phyloP scores from a whole-genome alignment of 2,113 vertebrate genomes.

The Sialia sialis region DNA sequence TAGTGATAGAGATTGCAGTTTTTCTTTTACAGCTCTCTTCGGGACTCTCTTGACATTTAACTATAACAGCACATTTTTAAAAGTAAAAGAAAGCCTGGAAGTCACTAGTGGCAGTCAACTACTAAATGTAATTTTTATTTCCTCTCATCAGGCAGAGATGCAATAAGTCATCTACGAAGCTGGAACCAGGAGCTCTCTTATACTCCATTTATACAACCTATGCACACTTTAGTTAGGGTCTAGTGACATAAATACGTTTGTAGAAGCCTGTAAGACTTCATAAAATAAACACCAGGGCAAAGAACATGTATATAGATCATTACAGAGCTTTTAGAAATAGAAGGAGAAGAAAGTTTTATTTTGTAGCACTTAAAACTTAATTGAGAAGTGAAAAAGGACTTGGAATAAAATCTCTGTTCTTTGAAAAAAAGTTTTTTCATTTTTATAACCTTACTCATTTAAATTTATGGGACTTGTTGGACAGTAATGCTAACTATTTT shows the following conservation, averaged over 20 bases:
- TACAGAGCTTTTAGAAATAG: not conserved
- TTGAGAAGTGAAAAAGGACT: not conserved
- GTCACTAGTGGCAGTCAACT: not conserved
- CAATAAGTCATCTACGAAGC: not conserved
- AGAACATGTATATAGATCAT: not conserved
- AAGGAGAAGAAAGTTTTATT: not conserved
- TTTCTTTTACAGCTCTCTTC: not conserved
- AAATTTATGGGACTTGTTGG: not conserved
- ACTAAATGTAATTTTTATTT: not conserved
- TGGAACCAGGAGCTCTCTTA: not conserved
- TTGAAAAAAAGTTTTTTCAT: not conserved
- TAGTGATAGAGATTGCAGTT: not conserved
- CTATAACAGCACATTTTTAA: not conserved
- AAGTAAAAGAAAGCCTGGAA: not conserved
- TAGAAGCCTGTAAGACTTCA: not conserved
- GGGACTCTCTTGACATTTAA: not conserved
- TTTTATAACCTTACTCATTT: not conserved
- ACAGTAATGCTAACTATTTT: not conserved
- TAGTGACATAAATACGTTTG: not conserved
- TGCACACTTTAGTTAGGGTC: not conserved
- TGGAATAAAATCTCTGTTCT: not conserved
- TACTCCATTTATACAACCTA: not conserved
- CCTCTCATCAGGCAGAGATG: not conserved
- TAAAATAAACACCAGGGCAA: not conserved
- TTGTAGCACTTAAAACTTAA: not conserved